Conservation (phyloP, 2,888 invertebrate species). For the Lithophane ornitopus region DNA sequence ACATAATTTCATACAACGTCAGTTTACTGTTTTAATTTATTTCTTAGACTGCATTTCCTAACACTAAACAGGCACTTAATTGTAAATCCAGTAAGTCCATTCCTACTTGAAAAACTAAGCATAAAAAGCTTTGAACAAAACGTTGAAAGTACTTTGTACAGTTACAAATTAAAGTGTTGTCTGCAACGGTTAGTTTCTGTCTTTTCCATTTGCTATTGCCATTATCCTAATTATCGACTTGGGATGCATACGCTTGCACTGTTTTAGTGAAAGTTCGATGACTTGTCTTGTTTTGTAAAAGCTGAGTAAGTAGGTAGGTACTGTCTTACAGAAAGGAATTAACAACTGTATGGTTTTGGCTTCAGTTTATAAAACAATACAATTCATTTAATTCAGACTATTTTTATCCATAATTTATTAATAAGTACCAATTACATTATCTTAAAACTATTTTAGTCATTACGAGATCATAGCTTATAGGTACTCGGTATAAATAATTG, state of each 20-base stretch:
- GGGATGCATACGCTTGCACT: conserved; percentile 52
- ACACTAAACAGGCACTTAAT: not conserved
- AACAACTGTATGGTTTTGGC: not conserved
- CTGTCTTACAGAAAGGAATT: not conserved
- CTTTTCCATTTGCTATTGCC: conserved; percentile 43
- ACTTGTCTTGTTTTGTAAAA: conserved; percentile 20
- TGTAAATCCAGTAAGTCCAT: not conserved
- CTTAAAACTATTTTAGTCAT: no score
- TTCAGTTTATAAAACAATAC: not conserved
- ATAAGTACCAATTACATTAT: no score
- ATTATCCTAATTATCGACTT: conserved; percentile 57
- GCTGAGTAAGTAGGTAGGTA: not conserved
- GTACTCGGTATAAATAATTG: no score
- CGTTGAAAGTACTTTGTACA: conserved; percentile 29
- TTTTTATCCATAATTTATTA: no score
- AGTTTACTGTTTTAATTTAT: not conserved
- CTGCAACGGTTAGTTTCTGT: conserved; percentile 41
- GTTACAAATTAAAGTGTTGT: conserved; percentile 55
- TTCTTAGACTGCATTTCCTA: not conserved
- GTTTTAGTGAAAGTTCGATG: conserved; percentile 37
- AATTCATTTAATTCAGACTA: no score
- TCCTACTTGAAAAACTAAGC: conserved; percentile 15
- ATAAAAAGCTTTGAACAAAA: conserved; percentile 33
- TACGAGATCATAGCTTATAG: no score
- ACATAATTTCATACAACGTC: not conserved